Evolutionary conservation across 2,797 vertebrate species (phyloP), one percentile per base, ranked within the genome.

Genomic region (Bradypus variegatus): DNA sequence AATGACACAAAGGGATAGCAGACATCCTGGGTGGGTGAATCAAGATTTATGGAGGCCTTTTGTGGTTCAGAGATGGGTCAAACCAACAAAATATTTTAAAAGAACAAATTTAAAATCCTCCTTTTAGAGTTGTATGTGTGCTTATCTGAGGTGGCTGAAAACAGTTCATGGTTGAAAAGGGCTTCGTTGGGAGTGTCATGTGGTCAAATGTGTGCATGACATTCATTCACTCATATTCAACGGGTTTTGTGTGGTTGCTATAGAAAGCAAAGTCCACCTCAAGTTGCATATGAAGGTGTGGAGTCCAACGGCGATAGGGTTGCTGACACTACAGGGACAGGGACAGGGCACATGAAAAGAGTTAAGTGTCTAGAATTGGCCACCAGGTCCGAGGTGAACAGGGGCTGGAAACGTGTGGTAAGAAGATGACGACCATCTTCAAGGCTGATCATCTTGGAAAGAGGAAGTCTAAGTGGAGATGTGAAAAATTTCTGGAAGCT

Each of bases 191-290:
- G 8, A 84, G 36, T 93, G 19, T 80, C n/a, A 77, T 9, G 48
- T 64, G 23, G 65, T 76, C 67, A 85, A 48, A 8, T 21, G 93
- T 77, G 5, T 33, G 14, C 27, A 5, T 89, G 23, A 33, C 58
- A 80, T n/a, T 62, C 60, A 84, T 77, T 85, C 9, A 76, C 15
- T 87, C 27, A n/a, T 91, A 75, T 75, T 91, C 38, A 50, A 86
- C 38, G 82, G 86, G 86, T 31, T 15, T 27, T 55, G 62, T 53
- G 14, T 60, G 69, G 1, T n/a, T 64, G 14, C 60, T 70, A 7
- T 72, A 58, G 6, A 80, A 55, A 93, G 83, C 62, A 72, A 62
- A 65, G 45, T 83, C 31, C 0, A 3, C 27, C 72, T 73, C 50
- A 29, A 21, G 33, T 80, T 76, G 65, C 58, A 21, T 77, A 11